Base-by-base conservation (phyloP, 2,888 invertebrate genomes). In the Azorinus chamasolen region DNA sequence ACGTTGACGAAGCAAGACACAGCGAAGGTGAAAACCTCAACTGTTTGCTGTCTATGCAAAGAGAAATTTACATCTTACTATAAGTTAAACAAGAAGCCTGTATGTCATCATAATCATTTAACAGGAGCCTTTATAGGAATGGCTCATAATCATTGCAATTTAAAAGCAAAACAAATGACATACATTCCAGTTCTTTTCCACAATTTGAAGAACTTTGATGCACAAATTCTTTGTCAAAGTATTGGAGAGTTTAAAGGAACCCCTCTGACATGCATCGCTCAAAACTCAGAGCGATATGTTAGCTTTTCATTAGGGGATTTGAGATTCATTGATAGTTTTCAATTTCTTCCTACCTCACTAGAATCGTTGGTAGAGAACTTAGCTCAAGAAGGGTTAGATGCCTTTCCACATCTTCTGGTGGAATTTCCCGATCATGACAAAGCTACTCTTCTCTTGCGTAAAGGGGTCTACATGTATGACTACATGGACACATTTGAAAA, bases 381-480 rank as follows among this genome's bases (percentile, higher is more conserved):
- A 59, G 27, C 46, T 16, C 48, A 69, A 61, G 55, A 58, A 25
- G 58, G 68, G 16, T 18, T 55, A n/a, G 32, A 25, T 37, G 5
- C 61, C 20, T 70, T 64, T 32, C 25, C 18, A 39, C 45, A 70
- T 57, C 66, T 76, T 48, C 48, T 65, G 50, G 65, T 37, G 45
- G 61, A 70, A 70, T 63, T 63, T 41, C 22, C 27, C 55, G 41
- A 75, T 22, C 41, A 75, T 25, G n/a, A n/a, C n/a, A n/a, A n/a
- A n/a, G 39, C 64, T n/a, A 24, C 43, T 16, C 22, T 69, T 16
- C 12, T 75, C 16, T 22, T 75, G 16, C 59, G 66, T 57, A 75
- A 78, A 62, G 78, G 78, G n/a, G 63, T 75, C 22, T 82, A 79
- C 39, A 65, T 70, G 12, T 82, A 82, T 58, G 63, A 70, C 54